Evolutionary conservation across 2,888 invertebrate species (phyloP), one percentile per base, ranked within the genome.

Genomic region (Apamea monoglypha): DNA sequence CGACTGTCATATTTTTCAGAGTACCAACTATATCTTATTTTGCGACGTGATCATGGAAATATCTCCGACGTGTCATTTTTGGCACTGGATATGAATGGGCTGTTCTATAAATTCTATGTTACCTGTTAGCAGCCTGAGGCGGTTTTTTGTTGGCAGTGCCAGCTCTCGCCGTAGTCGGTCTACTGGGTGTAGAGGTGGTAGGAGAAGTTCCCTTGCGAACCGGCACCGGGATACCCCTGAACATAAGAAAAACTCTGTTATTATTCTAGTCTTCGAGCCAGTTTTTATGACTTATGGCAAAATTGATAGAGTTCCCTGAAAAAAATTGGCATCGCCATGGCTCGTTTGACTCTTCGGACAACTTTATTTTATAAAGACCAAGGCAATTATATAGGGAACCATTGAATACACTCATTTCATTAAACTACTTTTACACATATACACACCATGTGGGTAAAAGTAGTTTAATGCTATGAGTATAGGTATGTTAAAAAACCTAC

Each of bases 221-320:
- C 8, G 97, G 96, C 18, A 97, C 96, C 36, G 97, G 97, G 85
- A 97, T 97, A 67, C 97, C 97, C 56, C 97, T 97, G 92, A 25
- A 59, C 14, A 83, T 16, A 47, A 53, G 18, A 67, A 75, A 67
- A 44, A 5, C 0, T 21, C 5, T 16, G 10, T 66, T 2, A 25
- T 36, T 36, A 25, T 36, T 25, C 5, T 56, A 36, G 2, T 18
- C 7, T 61, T 47, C 8, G 16, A 25, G 29, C 3, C 14, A 32
- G 4, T 10, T 16, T 63, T 63, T 3, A 16, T 25, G 25, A 32
- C 8, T 25, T 50, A 69, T 2, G 47, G 16, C 14, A 47, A 29
- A 21, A 47, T 6, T n/a, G 5, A n/a, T 68, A 6, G 2, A 29
- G 21, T 29, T 14, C 4, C 12, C 12, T 40, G 18, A n/a, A 40